Evolutionary conservation across 2,888 invertebrate genomes (phyloP), one percentile per base, ranked within the genome.

Genomic region (Ditylenchus weischeri): DNA sequence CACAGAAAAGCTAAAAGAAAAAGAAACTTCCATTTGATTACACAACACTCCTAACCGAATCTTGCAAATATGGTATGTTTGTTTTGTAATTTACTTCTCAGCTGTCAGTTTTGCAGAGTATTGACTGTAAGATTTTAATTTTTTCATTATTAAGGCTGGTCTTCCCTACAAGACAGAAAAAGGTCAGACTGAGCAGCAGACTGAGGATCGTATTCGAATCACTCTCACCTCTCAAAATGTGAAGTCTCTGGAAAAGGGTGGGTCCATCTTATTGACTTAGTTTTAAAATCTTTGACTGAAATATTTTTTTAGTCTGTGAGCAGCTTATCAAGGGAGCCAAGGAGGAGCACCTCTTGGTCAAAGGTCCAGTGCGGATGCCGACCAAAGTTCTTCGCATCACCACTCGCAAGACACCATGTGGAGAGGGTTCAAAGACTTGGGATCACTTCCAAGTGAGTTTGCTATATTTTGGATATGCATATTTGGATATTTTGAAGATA

Each of bases 391-490:
- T 99, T 67, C 90, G 96, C 82, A 98, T 98, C 85, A 98, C 98
- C 49, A 98, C 98, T 69, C 89, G 98, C 79, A 99, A 98, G 86
- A 98, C 98, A 35, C 98, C 98, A 83, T 98, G 98, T 84, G 98
- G 98, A 88, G 98, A 98, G 86, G 98, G 98, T 86, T 96, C 96
- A 75, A 98, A 98, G 87, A 98, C 98, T 60, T 98, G 98, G 98
- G 96, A 98, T 88, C 88, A 94, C 72, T 92, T 74, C 74, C 81
- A 82, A 74, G 79, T 76, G 64, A 51, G 49, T 63, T 29, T 64
- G 43, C 29, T 29, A 5, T 4, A 29, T 5, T 29, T 29, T 29
- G 29, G 29, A 29, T 29, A 29, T 29, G n/a, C n/a, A n/a, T n/a
- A n/a, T n/a, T n/a, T n/a, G n/a, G n/a, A 29, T 29, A 4, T 29